Conservation (phyloP, 2,797 vertebrate species). For the Chelidonichthys spinosus region DNA sequence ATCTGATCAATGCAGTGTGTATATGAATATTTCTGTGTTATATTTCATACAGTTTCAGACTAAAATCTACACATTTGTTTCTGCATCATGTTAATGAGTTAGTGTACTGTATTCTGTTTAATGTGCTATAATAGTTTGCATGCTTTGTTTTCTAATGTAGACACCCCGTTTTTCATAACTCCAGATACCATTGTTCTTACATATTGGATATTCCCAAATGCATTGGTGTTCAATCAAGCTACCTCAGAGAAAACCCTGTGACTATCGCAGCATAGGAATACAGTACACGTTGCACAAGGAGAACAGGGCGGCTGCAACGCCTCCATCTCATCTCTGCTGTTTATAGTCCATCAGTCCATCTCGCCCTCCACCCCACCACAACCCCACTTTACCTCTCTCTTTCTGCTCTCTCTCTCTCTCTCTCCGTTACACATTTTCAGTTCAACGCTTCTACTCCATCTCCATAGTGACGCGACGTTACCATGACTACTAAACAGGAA, state of each 20-base stretch:
- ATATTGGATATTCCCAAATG: conserved; percentile 1
- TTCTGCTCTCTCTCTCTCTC: not conserved
- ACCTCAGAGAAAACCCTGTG: not conserved
- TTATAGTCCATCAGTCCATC: not conserved
- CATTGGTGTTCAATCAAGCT: not conserved
- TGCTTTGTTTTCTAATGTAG: not conserved
- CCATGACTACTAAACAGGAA: conserved; percentile 51
- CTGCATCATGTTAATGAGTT: not conserved
- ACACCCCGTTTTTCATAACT: not conserved
- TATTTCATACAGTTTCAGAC: not conserved
- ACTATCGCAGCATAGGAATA: not conserved
- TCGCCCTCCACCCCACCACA: too few species aligned
- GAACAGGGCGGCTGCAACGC: not conserved
- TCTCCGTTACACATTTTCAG: not conserved
- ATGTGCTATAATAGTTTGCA: not conserved
- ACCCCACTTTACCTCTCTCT: not conserved
- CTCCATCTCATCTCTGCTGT: conserved; percentile 8
- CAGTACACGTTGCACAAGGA: not conserved
- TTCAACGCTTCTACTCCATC: conserved; percentile 3
- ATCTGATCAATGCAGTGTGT: not conserved
- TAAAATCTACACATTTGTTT: not conserved
- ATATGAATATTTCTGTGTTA: not conserved
- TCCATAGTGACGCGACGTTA: conserved; percentile 37
- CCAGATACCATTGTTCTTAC: not conserved
- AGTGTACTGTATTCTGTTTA: not conserved